phyloP scores from a whole-genome alignment of 1,140 invertebrate genomes.

The Macrocentrus cingulum region DNA sequence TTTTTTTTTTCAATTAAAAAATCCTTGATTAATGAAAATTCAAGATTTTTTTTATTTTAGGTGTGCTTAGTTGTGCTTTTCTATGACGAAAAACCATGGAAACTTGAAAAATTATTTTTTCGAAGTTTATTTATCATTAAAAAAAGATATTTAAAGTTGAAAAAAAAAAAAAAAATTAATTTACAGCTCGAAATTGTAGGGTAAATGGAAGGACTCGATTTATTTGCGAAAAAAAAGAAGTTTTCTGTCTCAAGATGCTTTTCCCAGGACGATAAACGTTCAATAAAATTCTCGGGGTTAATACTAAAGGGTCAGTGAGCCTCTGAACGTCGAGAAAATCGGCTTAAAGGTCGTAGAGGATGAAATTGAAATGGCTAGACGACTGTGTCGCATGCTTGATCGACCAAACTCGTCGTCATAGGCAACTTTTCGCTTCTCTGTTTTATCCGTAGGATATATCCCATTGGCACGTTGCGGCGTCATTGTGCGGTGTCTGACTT shows the following conservation, averaged over 20 bases:
- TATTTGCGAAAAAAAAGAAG: no score
- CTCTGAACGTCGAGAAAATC: no score
- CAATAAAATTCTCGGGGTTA: not conserved
- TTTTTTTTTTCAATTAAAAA: constrained; percentile 17
- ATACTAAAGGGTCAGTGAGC: no score
- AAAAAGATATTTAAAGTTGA: no score
- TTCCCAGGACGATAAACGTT: not conserved
- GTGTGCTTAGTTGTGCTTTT: constrained; percentile 38
- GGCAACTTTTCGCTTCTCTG: constrained; percentile 28
- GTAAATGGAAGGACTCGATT: no score
- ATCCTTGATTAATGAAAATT: constrained; percentile 21
- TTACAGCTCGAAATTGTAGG: no score
- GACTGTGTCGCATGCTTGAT: constrained; percentile 27
- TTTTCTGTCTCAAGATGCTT: no score
- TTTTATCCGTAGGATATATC: not conserved
- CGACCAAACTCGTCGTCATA: constrained; percentile 48
- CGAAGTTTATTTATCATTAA: no score
- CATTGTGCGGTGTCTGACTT: constrained; percentile 10
- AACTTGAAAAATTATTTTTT: no score
- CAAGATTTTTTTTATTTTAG: constrained; percentile 18
- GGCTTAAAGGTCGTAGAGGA: no score
- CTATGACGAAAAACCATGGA: constrained; percentile 36
- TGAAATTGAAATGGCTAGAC: no score
- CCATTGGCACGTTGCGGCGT: not conserved
- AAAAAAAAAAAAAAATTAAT: no score